Base-by-base conservation (phyloP, 2,888 invertebrate genomes). In the Apamea epomidion region DNA sequence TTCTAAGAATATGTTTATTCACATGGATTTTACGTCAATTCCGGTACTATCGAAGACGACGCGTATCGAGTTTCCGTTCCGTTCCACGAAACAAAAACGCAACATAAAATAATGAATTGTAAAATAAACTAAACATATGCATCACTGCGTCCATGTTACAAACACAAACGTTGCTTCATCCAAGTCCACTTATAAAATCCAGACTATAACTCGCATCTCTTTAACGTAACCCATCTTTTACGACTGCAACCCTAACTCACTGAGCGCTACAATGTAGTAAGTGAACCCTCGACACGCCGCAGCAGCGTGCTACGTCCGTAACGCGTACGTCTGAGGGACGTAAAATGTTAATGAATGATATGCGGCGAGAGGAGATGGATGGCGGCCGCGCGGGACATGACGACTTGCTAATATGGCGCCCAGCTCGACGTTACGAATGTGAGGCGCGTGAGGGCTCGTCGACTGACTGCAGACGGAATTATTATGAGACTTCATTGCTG, bases 291-390 rank as follows among this genome's bases (percentile, higher is more conserved):
- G 32, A n/a, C 64, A 2, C 68, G 51, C 79, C 74, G 45, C 78
- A 75, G 54, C 45, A 54, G n/a, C 48, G 29, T 10, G 65, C 25
- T 58, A 48, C 79, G 80, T 65, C 80, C 80, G 58, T 65, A 65
- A 73, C 79, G 65, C 79, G 64, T 37, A 51, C 78, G 76, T 74
- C 76, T 71, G 74, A 67, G 58, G 58, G 81, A 82, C 86, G 84
- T 89, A 81, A 89, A 88, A 89, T 87, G 87, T 83, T 81, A 88
- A 89, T 90, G 88, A 85, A 77, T 78, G 80, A 82, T 81, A 79
- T 80, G 88, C 81, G 80, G 74, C 76, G 42, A 42, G 51, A 65
- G 58, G 83, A 85, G 88, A 88, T 71, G 81, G 79, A 85, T 84
- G 84, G 81, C 83, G 37, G 58, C 68, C 78, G 82, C 81, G 62